These are phyloP conservation scores for Tipula vernalis DNA, from an alignment of 2,888 invertebrate species.

Conservation along the genomic window DNA sequence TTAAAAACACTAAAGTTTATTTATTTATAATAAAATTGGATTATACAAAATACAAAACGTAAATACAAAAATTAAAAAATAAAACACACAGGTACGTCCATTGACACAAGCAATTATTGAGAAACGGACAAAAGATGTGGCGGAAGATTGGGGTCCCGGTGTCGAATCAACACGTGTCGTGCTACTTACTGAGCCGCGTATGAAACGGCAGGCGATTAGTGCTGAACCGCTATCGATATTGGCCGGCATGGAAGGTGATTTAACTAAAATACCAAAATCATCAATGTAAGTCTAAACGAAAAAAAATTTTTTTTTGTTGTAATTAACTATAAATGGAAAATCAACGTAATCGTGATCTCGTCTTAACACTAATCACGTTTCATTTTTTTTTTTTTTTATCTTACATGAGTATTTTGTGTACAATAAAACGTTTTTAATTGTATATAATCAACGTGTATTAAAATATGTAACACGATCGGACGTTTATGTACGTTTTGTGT, in stretches of 20 bases:
- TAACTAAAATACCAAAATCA: slow-evolving; percentile 58
- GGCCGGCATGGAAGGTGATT: slow-evolving; percentile 40
- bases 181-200: slow-evolving; percentile 39
- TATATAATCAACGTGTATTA: no score
- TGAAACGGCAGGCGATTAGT: slow-evolving; percentile 52
- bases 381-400: neutral
- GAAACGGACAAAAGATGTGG: slow-evolving; percentile 36
- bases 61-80: neutral
- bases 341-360: neutral
- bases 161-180: slow-evolving; percentile 43
- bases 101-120: slow-evolving; percentile 53
- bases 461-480: no score
- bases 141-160: slow-evolving; percentile 38
- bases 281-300: slow-evolving; percentile 41
- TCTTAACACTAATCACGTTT: neutral
- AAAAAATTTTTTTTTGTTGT: neutral
- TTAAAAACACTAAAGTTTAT: neutral
- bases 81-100: slow-evolving; percentile 34
- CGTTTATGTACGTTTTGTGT: neutral
- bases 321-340: neutral
- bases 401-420: neutral
- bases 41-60: neutral
- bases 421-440: neutral
- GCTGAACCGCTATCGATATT: slow-evolving; percentile 64
- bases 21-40: neutral